These are phyloP conservation scores for Hydropsyche betteni DNA, from an alignment of 2,888 invertebrate genomes.

Conservation along the genomic window DNA sequence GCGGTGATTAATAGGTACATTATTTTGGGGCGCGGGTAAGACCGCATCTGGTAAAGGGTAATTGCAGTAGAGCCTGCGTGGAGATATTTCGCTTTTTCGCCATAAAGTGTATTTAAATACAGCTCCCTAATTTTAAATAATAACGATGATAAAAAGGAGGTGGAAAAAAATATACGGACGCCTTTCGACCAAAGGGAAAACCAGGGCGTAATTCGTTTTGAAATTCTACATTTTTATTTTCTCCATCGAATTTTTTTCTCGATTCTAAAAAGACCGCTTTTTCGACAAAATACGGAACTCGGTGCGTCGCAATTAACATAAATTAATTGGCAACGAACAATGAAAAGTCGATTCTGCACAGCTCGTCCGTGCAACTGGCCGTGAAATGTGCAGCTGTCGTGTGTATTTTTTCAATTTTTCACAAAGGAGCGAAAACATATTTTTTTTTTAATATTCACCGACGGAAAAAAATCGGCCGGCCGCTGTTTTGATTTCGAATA, in stretches of 20 bases:
- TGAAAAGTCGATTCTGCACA: neutral
- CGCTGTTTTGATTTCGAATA: slow-evolving; percentile 29
- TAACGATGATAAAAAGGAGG: slow-evolving; percentile 15
- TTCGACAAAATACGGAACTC: too few species aligned
- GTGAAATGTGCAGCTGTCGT: slow-evolving; percentile 13
- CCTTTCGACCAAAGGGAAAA: neutral
- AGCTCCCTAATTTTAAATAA: slow-evolving; percentile 32
- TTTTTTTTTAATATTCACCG: neutral
- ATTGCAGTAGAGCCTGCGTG: slow-evolving; percentile 26
- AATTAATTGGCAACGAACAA: slow-evolving; percentile 21
- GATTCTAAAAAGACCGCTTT: too few species aligned
- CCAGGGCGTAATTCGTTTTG: neutral
- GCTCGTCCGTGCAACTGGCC: neutral
- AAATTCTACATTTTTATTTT: neutral
- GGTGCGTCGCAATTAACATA: slow-evolving; percentile 4
- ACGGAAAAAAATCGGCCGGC: neutral
- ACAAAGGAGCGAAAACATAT: neutral
- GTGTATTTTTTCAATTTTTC: neutral
- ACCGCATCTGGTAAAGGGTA: slow-evolving; percentile 42
- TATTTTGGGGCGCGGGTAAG: slow-evolving; percentile 36
- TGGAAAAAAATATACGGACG: neutral
- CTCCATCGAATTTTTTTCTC: neutral
- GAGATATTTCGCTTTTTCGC: slow-evolving; percentile 39
- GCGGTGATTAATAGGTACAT: slow-evolving; percentile 41
- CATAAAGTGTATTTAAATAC: slow-evolving; percentile 38